Percentiles rank a stretch among this genome's conserved stretches.
phyloP scores from a whole-genome alignment of 1,140 invertebrate species.

The Drosophila kanapiae region DNA sequence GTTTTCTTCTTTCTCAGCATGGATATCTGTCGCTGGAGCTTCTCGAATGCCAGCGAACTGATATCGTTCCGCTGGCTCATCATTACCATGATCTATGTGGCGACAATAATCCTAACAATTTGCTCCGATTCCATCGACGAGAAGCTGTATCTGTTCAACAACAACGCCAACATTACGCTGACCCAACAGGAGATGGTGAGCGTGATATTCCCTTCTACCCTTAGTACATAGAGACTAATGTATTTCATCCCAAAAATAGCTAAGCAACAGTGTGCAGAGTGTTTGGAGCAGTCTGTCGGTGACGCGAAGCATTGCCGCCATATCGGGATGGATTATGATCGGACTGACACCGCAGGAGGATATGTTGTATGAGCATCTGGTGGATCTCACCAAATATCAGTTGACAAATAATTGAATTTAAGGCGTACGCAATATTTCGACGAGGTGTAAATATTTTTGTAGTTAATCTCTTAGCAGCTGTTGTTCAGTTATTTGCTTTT shows the following conservation, averaged over 20 bases:
- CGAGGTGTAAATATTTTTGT: constrained; percentile 51
- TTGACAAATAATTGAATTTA: constrained; percentile 85
- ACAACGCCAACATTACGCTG: constrained; percentile 79
- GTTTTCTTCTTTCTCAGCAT: constrained; percentile 57
- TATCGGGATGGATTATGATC: constrained; percentile 84
- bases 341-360: constrained; percentile 81
- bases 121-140: constrained; percentile 84
- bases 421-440: constrained; percentile 39
- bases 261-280: constrained; percentile 74
- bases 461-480: constrained; percentile 66
- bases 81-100: constrained; percentile 85
- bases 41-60: constrained; percentile 81
- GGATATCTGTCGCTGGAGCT: constrained; percentile 84
- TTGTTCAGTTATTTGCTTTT: constrained; percentile 79
- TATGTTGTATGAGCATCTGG: constrained; percentile 82
- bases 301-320: constrained; percentile 82
- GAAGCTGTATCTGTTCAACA: constrained; percentile 76
- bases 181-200: constrained; percentile 81
- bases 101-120: constrained; percentile 85
- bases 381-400: constrained; percentile 84
- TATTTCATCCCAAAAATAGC: constrained; percentile 31
- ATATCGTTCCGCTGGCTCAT: constrained; percentile 85
- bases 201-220: neutral
- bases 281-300: constrained; percentile 84
- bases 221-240: neutral